Conservation (phyloP, 1,140 invertebrate genomes). For the Odontomachus brunneus region DNA sequence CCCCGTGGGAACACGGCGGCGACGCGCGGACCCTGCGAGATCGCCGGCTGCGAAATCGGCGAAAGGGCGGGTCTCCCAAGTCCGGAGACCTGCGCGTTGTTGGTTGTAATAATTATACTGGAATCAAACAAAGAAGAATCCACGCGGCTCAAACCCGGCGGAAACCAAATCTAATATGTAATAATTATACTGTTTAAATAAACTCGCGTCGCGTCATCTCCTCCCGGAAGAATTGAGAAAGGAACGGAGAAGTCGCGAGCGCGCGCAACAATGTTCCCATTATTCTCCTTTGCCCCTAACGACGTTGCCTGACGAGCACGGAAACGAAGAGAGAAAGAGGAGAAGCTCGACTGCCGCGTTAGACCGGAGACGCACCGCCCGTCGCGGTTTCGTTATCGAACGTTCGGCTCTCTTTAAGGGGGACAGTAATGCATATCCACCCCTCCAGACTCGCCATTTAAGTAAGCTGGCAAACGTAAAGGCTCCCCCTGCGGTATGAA, state of each 20-base stretch:
- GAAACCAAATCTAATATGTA: no score
- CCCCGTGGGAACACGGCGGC: slow-evolving; percentile 13
- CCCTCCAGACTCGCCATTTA: slow-evolving; percentile 53
- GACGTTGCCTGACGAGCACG: slow-evolving; percentile 15
- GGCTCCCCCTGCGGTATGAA: slow-evolving; percentile 46
- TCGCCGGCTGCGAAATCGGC: no score
- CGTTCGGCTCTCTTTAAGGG: slow-evolving; percentile 39
- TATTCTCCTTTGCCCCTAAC: slow-evolving; percentile 3
- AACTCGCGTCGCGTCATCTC: not conserved
- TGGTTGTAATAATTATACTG: slow-evolving; percentile 10
- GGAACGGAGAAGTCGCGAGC: not conserved
- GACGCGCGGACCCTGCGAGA: not conserved
- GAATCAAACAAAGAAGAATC: no score
- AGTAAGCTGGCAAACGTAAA: slow-evolving; percentile 64
- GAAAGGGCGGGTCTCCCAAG: no score
- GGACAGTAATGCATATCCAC: slow-evolving; percentile 50
- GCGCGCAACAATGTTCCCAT: not conserved
- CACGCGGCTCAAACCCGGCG: no score
- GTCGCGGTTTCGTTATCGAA: slow-evolving; percentile 67
- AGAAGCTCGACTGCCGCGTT: no score
- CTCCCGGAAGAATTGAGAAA: not conserved
- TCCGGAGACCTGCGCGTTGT: not conserved
- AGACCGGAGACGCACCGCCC: slow-evolving; percentile 45
- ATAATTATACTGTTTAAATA: slow-evolving; percentile 15
- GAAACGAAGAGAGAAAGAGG: not conserved